Conservation (phyloP, 1,140 invertebrate species). For the Aphelinus certus region DNA sequence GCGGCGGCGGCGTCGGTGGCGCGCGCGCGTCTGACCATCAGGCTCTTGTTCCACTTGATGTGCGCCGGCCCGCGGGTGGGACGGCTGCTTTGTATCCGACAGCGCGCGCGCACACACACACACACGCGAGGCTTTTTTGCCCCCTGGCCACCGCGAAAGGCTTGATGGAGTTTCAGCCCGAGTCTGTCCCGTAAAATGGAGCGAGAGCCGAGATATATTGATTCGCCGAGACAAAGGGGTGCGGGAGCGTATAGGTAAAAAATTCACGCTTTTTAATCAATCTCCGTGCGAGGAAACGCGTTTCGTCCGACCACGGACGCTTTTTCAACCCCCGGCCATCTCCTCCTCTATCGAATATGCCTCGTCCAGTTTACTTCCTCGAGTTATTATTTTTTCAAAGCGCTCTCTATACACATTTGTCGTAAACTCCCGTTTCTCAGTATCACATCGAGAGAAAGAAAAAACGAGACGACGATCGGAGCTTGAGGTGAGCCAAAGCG, state of each 20-base stretch:
- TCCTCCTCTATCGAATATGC: too few relatives aligned
- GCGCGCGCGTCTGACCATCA: neutral
- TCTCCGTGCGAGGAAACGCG: conserved; percentile 25
- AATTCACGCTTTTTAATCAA: conserved; percentile 34
- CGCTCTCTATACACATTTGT: neutral
- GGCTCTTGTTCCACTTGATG: conserved; percentile 1
- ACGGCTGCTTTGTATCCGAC: neutral
- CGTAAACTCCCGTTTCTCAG: neutral
- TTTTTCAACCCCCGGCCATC: neutral
- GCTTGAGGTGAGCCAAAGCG: too few relatives aligned
- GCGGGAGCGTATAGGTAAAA: conserved; percentile 7
- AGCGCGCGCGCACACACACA: neutral
- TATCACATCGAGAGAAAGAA: too few relatives aligned
- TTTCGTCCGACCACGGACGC: neutral
- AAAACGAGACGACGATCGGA: too few relatives aligned
- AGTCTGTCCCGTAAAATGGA: conserved; percentile 2
- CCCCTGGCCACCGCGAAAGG: neutral
- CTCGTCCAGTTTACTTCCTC: too few relatives aligned
- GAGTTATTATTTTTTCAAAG: conserved; percentile 8
- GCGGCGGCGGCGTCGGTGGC: conserved; percentile 1
- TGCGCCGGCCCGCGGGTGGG: neutral
- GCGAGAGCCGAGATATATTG: conserved; percentile 1
- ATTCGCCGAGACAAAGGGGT: neutral
- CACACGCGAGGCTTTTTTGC: neutral
- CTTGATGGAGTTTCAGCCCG: conserved; percentile 1